Conservation (phyloP, 1,140 invertebrate genomes). For the Brachionus asplanchnoidis region DNA sequence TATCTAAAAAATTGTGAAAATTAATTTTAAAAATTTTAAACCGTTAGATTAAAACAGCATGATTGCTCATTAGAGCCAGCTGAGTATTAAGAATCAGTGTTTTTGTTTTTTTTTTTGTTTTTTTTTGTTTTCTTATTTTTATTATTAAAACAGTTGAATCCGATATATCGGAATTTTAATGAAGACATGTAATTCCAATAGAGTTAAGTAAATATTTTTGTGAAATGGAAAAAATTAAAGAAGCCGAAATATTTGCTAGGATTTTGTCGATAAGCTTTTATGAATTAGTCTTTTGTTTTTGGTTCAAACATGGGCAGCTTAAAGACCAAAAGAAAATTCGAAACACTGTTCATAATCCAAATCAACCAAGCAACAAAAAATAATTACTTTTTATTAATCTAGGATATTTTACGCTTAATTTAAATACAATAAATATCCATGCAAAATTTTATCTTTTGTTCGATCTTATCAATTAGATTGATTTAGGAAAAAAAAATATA, state of each 20-base stretch:
- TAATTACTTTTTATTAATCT: slow-evolving; percentile 4
- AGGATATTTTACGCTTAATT: slow-evolving; percentile 15
- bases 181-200: slow-evolving; percentile 5
- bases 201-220: neutral
- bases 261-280: neutral
- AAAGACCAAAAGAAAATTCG: neutral
- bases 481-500: neutral
- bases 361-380: neutral
- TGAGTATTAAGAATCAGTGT: neutral
- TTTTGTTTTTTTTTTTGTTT: neutral
- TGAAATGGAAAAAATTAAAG: neutral
- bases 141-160: neutral
- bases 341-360: neutral
- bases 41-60: neutral
- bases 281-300: neutral
- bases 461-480: neutral
- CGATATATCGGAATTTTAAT: neutral
- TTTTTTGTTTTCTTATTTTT: neutral
- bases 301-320: neutral
- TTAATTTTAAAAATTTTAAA: neutral
- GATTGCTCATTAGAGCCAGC: slow-evolving; percentile 3
- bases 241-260: slow-evolving; percentile 17
- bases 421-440: slow-evolving; percentile 10
- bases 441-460: neutral
- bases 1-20: neutral